Evolutionary conservation across 2,113 vertebrate species (phyloP), one percentile per base, ranked within the genome.

Genomic region (Cyanocitta stelleri): DNA sequence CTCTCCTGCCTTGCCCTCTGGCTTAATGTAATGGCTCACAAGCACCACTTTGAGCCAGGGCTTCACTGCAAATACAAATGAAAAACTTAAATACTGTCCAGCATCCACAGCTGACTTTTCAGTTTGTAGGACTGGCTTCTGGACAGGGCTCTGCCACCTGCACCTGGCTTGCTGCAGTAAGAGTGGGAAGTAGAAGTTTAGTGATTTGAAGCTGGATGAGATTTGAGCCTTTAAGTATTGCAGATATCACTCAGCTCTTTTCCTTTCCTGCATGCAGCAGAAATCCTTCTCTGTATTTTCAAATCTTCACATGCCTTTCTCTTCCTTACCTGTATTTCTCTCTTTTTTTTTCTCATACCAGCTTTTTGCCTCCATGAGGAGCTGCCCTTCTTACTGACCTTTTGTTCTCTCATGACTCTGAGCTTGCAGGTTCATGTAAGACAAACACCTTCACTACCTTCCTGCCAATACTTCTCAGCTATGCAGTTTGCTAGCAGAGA

Each of bases 1-100:
- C 67, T 85, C 16, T 62, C 17, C 8, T 79, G 19, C 9, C 41
- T 73, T 23, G 10, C 18, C 35, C 16, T 78, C 43, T 69, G 59
- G 15, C 62, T 76, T 32, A 68, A 55, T 6, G 16, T 2, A 46
- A 49, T 3, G 3, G 13, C 24, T 43, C 37, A 61, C 0, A 0
- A 90, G 18, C 39, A 88, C 1, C 26, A 26, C 43, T 85, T 82
- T 4, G 16, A 75, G 4, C 2, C 18, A 61, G 22, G 19, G 23
- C 44, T 82, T 62, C 29, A 33, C 16, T 10, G 46, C 13, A 64
- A 64, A 74, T 10, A 8, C 19, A 52, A 63, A 10, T 23, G 20
- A 68, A 95, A 83, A 14, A 33, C 7, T 59, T 19, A 56, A n/a
- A 41, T 21, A 14, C 7, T 26, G 52, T 10, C 46, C 52, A 18